Conservation (phyloP, 1,140 invertebrate genomes). For the Trichogramma pretiosum region DNA sequence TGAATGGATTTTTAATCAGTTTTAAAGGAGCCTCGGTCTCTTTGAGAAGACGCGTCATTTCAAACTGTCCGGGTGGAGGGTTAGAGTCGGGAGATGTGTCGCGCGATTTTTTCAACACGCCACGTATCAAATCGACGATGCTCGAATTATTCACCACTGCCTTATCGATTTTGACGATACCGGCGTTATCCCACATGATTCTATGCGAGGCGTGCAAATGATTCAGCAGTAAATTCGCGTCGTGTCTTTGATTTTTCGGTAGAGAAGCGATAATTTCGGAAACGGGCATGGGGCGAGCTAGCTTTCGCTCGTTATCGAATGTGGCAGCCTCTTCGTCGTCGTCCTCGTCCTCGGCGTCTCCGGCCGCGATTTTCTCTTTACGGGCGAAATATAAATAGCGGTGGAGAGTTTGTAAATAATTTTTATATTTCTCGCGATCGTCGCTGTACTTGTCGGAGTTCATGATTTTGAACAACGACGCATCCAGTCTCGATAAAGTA, state of each 20-base stretch:
- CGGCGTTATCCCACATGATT: not conserved
- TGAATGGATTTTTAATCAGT: too few relatives aligned
- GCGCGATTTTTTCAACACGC: not conserved
- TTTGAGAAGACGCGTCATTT: too few relatives aligned
- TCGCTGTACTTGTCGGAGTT: slow-evolving; percentile 1
- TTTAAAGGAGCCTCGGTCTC: too few relatives aligned
- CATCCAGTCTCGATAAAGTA: slow-evolving; percentile 9
- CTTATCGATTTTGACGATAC: not conserved
- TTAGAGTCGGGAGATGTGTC: too few relatives aligned
- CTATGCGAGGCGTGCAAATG: not conserved
- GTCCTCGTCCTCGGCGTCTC: not conserved
- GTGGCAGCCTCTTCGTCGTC: not conserved
- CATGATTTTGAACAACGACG: slow-evolving; percentile 15
- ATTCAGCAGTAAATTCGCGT: not conserved
- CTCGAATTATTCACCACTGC: not conserved
- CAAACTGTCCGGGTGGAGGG: too few relatives aligned
- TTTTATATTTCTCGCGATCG: slow-evolving; percentile 11
- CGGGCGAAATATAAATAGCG: not conserved
- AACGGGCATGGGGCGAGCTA: not conserved
- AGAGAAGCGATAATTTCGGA: too few relatives aligned
- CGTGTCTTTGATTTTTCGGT: too few relatives aligned
- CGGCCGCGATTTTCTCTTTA: not conserved
- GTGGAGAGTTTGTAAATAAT: slow-evolving; percentile 7
- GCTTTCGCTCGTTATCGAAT: not conserved
- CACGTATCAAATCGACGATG: slow-evolving; percentile 13